Conservation (phyloP, 2,888 invertebrate genomes). For the Tridacna gigas region DNA sequence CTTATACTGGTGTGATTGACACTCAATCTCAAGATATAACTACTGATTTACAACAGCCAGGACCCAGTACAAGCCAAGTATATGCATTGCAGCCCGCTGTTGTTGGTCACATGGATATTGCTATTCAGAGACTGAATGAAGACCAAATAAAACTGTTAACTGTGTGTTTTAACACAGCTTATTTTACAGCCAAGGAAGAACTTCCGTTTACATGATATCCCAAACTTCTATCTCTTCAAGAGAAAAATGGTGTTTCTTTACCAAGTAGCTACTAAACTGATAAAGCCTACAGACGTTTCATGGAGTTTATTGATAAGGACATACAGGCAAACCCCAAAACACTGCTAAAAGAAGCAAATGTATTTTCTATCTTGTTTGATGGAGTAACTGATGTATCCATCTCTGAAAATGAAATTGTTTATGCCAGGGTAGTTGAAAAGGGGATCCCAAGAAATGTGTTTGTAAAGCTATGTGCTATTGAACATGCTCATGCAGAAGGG, state of each 20-base stretch:
- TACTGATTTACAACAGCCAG: background rate
- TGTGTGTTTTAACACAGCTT: too few species aligned
- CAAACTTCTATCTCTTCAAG: constrained; percentile 27
- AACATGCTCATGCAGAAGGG: constrained; percentile 53
- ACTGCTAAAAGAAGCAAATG: constrained; percentile 31
- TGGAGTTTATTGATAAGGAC: constrained; percentile 46
- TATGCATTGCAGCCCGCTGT: background rate
- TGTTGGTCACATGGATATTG: background rate
- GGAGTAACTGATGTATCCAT: constrained; percentile 50
- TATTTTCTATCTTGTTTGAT: constrained; percentile 55
- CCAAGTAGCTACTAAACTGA: constrained; percentile 35
- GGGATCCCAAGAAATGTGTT: constrained; percentile 41
- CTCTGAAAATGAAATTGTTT: constrained; percentile 57
- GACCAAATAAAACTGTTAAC: too few species aligned
- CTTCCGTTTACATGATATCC: constrained; percentile 48
- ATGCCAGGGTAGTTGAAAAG: constrained; percentile 38
- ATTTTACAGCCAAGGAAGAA: constrained; percentile 42
- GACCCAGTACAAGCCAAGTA: background rate
- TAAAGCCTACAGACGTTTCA: constrained; percentile 52
- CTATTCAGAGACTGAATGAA: background rate
- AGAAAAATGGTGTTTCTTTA: constrained; percentile 41
- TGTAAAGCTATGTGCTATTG: constrained; percentile 39
- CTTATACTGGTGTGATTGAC: background rate
- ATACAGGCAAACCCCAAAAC: constrained; percentile 24
- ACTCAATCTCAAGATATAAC: background rate